These are phyloP conservation scores for Caenorhabditis sp. DNA, from an alignment of 2,888 invertebrate genomes.

Conservation along the genomic window DNA sequence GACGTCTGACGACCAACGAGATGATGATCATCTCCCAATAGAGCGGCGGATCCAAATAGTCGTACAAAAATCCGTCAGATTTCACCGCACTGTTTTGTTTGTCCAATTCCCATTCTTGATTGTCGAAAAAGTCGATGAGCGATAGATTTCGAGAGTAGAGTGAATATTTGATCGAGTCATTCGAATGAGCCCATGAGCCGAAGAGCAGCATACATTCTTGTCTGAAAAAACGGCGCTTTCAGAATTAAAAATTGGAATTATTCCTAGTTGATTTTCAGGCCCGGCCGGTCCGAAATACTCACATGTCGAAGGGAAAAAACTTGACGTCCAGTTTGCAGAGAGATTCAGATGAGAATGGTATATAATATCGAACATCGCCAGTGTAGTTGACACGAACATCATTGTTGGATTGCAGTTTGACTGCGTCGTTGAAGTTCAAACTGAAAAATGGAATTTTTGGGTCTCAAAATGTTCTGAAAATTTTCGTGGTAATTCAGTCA, in stretches of 20 bases:
- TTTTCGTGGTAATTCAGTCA: too few species aligned
- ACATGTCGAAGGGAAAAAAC: conserved; percentile 70
- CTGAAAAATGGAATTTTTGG: conserved; percentile 35
- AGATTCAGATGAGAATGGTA: conserved; percentile 66
- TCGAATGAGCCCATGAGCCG: conserved; percentile 71
- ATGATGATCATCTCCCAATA: conserved; percentile 70
- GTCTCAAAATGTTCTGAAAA: neutral
- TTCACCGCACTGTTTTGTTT: conserved; percentile 60
- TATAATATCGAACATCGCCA: conserved; percentile 68
- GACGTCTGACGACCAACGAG: conserved; percentile 63
- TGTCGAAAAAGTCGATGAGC: conserved; percentile 70
- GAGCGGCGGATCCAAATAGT: conserved; percentile 68
- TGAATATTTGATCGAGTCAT: conserved; percentile 68
- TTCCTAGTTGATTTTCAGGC: too few species aligned
- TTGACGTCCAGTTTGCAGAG: conserved; percentile 69
- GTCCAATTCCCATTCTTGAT: conserved; percentile 70
- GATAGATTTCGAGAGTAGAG: conserved; percentile 65
- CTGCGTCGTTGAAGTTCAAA: conserved; percentile 66
- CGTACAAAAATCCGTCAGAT: conserved; percentile 67
- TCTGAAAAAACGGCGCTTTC: conserved; percentile 36
- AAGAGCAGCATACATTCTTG: conserved; percentile 66
- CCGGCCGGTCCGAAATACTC: conserved; percentile 16
- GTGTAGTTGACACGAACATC: conserved; percentile 70
- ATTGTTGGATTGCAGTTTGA: conserved; percentile 68
- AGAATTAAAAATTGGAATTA: too few species aligned